Evolutionary conservation across 2,888 invertebrate genomes (phyloP).

Genomic region (Polydrusus tereticollis): DNA sequence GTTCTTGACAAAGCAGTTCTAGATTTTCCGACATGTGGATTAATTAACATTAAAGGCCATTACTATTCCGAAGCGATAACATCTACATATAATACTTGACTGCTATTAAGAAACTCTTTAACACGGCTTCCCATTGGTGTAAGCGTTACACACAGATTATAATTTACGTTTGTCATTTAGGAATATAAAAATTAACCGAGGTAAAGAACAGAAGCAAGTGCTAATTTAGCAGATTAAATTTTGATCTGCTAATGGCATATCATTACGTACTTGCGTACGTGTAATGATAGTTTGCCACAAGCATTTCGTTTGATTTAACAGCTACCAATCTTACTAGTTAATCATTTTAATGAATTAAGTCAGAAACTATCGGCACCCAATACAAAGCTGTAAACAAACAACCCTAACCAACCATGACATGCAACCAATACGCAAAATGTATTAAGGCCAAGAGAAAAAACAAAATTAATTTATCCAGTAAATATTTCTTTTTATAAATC

Average conservation of each 20-base stretch:
- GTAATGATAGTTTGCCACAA: too few relatives aligned
- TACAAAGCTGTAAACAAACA: too few relatives aligned
- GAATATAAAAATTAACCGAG: background rate
- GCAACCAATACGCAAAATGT: too few relatives aligned
- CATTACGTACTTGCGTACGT: too few relatives aligned
- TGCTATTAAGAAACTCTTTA: conserved; percentile 10
- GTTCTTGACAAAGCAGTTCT: conserved; percentile 23
- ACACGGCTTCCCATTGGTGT: background rate
- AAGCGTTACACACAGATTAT: conserved; percentile 11
- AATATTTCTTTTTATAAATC: too few relatives aligned
- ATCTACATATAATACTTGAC: background rate
- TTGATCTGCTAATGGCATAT: background rate
- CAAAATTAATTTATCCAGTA: too few relatives aligned
- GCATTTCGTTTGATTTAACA: too few relatives aligned
- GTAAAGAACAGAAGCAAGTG: conserved; percentile 22
- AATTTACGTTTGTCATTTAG: conserved; percentile 19
- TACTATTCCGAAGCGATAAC: conserved; percentile 16
- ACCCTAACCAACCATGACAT: too few relatives aligned
- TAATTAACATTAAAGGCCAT: conserved; percentile 29
- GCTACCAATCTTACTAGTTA: too few relatives aligned
- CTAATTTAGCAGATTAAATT: conserved; percentile 7
- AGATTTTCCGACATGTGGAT: conserved; percentile 29
- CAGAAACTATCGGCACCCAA: too few relatives aligned
- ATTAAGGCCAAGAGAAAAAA: too few relatives aligned
- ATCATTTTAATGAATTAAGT: too few relatives aligned